Evolutionary conservation across 2,797 vertebrate genomes (phyloP).

Genomic region (Pagetopsis macropterus): DNA sequence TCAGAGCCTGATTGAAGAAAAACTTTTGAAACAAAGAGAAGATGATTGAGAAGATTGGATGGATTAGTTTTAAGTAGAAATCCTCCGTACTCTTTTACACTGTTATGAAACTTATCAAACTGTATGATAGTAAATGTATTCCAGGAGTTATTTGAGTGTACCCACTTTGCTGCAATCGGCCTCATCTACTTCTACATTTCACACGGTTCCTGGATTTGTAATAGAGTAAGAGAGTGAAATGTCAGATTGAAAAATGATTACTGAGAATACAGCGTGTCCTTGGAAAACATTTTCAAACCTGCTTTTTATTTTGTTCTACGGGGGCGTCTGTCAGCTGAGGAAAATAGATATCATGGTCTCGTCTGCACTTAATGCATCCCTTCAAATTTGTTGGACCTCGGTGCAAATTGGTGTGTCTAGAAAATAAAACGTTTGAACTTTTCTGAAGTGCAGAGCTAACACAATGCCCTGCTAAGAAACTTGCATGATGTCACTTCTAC

Average conservation of each 20-base stretch:
- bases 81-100: constrained; percentile 16
- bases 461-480: not conserved
- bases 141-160: constrained; percentile 24
- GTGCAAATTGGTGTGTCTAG: not conserved
- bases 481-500: not conserved
- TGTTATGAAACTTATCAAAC: constrained; percentile 26
- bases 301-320: constrained; percentile 14
- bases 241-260: constrained; percentile 26
- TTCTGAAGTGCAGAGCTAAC: not conserved
- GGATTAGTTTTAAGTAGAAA: constrained; percentile 26
- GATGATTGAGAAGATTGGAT: constrained; percentile 14
- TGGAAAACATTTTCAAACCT: constrained; percentile 22
- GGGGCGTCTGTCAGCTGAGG: not conserved
- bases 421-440: not conserved
- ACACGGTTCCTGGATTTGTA: constrained; percentile 11
- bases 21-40: constrained; percentile 38
- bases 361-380: not conserved
- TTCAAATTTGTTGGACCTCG: not conserved
- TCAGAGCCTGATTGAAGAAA: constrained; percentile 21
- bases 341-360: not conserved
- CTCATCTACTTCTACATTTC: constrained; percentile 35
- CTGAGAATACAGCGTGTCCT: constrained; percentile 10
- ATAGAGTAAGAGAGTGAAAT: constrained; percentile 18
- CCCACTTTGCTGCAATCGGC: constrained; percentile 29
- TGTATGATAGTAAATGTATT: constrained; percentile 33